These are phyloP conservation scores for Ernsta delagoae DNA, from an alignment of 2,888 invertebrate genomes.

Conservation along the genomic window DNA sequence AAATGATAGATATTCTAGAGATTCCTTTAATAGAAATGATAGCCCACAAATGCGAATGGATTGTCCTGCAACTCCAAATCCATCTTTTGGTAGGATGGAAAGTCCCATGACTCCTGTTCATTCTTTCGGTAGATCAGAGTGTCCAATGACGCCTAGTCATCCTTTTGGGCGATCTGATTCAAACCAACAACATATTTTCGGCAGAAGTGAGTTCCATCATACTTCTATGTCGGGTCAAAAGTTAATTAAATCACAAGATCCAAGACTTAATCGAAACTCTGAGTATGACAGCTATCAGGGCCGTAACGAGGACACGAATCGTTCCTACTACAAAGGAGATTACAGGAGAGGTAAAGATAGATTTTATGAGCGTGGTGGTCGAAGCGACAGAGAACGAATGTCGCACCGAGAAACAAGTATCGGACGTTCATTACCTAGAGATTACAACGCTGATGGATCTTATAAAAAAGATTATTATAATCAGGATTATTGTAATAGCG, in stretches of 20 bases:
- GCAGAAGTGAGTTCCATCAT: conserved; percentile 46
- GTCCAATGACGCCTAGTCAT: conserved; percentile 60
- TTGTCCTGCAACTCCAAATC: conserved; percentile 52
- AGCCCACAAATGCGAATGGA: conserved; percentile 54
- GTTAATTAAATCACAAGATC: conserved; percentile 56
- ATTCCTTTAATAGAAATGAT: conserved; percentile 41
- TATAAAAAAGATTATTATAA: conserved; percentile 45
- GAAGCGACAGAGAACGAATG: conserved; percentile 48
- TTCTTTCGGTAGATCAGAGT: conserved; percentile 57
- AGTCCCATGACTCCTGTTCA: conserved; percentile 56
- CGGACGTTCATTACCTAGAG: conserved; percentile 45
- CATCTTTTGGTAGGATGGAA: conserved; percentile 57
- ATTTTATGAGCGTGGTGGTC: conserved; percentile 47
- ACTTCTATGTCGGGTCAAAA: conserved; percentile 39
- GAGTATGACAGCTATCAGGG: conserved; percentile 53
- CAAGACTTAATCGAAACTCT: conserved; percentile 60
- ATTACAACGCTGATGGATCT: conserved; percentile 45
- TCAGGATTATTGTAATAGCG: conserved; percentile 40
- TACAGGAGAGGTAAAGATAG: conserved; percentile 53
- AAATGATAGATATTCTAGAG: conserved; percentile 45
- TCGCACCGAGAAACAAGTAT: conserved; percentile 47
- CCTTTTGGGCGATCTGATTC: conserved; percentile 57
- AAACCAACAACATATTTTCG: conserved; percentile 48
- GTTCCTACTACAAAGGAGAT: conserved; percentile 49
- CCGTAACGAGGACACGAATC: conserved; percentile 55